Evolutionary conservation across 2,888 invertebrate species (phyloP).

Genomic region (Athetis lepigone): DNA sequence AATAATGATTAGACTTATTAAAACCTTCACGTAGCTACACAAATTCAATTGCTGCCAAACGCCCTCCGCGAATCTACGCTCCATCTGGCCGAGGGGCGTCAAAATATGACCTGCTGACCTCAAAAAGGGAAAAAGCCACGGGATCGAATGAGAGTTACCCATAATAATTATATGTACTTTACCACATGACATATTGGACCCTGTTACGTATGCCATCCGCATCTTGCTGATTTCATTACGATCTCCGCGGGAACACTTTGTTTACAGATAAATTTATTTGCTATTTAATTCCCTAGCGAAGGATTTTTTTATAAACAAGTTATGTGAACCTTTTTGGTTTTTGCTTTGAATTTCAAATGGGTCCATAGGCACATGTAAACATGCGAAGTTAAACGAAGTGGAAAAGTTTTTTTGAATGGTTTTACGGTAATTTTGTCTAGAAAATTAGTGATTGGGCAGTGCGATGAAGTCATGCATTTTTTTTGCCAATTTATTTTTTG

Average conservation of each 20-base stretch:
- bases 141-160: neutral
- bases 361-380: neutral
- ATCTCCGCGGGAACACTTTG: slow-evolving; percentile 24
- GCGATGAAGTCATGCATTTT: neutral
- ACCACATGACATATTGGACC: slow-evolving; percentile 23
- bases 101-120: no score
- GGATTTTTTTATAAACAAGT: slow-evolving; percentile 35
- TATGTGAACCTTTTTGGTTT: slow-evolving; percentile 47
- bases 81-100: no score
- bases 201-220: slow-evolving; percentile 16
- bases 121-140: no score
- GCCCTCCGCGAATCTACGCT: no score
- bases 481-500: neutral
- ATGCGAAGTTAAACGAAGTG: neutral
- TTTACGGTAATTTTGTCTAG: neutral
- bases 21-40: no score
- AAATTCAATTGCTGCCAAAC: no score
- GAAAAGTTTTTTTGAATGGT: neutral
- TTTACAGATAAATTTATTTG: slow-evolving; percentile 48
- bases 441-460: neutral
- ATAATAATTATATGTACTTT: neutral
- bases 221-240: slow-evolving; percentile 27
- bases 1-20: no score
- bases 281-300: slow-evolving; percentile 22
- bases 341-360: slow-evolving; percentile 31